Evolutionary conservation across 2,113 vertebrate genomes (phyloP).

Genomic region (Brienomyrus longianalis): DNA sequence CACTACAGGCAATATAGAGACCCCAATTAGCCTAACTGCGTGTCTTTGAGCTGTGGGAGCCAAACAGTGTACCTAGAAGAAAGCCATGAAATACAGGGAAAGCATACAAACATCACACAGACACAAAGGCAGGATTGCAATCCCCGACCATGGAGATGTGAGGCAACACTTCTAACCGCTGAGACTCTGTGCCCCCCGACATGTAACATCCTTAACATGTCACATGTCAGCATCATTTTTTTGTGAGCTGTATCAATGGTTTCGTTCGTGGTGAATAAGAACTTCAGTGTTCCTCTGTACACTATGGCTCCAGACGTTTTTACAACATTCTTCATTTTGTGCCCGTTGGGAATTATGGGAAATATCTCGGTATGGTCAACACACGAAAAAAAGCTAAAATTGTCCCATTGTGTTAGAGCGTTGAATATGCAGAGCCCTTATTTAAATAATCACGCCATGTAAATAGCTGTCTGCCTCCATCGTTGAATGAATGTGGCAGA

Average conservation of each 20-base stretch:
- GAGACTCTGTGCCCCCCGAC: not conserved
- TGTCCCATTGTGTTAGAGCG: not conserved
- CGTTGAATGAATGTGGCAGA: not conserved
- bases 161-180: not conserved
- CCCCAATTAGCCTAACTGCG: not conserved
- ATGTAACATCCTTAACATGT: not conserved
- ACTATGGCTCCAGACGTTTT: not conserved
- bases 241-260: not conserved
- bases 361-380: not conserved
- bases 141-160: not conserved
- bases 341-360: not conserved
- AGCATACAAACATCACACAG: not conserved
- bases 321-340: not conserved
- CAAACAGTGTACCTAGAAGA: not conserved
- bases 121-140: not conserved
- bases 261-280: not conserved
- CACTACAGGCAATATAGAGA: not conserved
- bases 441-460: conserved; percentile 4
- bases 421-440: conserved; percentile 2
- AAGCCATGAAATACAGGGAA: not conserved
- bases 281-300: not conserved
- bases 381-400: not conserved
- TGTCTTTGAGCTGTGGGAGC: not conserved
- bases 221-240: not conserved
- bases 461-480: conserved; percentile 4